These are phyloP conservation scores for Zaprionus taronus DNA, from an alignment of 1,140 invertebrate genomes.

Conservation along the genomic window DNA sequence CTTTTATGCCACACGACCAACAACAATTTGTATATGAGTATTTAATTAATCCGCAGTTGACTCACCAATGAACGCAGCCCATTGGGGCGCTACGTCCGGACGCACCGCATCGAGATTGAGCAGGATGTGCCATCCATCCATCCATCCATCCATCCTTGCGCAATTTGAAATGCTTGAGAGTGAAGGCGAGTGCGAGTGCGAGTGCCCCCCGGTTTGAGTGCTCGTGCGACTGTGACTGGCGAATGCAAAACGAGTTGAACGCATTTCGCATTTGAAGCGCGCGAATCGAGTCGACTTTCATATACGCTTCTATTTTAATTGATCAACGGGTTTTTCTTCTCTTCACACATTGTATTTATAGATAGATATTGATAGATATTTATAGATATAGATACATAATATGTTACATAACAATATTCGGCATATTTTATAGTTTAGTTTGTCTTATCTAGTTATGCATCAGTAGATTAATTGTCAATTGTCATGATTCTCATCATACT, in stretches of 20 bases:
- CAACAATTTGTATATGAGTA: conserved; percentile 76
- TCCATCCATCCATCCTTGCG: conserved; percentile 18
- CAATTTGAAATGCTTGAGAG: conserved; percentile 37
- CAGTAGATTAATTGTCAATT: too few relatives aligned
- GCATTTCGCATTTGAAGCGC: conserved; percentile 14
- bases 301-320: background rate
- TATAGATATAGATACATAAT: too few relatives aligned
- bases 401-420: too few relatives aligned
- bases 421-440: too few relatives aligned
- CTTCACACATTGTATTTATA: background rate
- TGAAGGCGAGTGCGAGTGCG: conserved; percentile 8
- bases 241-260: conserved; percentile 38
- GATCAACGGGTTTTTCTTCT: background rate
- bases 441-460: too few relatives aligned
- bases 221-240: conserved; percentile 12
- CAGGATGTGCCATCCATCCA: conserved; percentile 41
- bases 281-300: background rate
- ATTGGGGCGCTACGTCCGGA: conserved; percentile 32
- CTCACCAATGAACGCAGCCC: conserved; percentile 53
- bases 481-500: too few relatives aligned
- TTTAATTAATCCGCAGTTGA: conserved; percentile 82
- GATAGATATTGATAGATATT: too few relatives aligned
- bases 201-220: conserved; percentile 1
- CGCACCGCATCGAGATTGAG: conserved; percentile 25
- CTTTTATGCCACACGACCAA: conserved; percentile 49